These are phyloP conservation scores for Pangasius djambal DNA, from an alignment of 2,797 vertebrate genomes.

Conservation along the genomic window DNA sequence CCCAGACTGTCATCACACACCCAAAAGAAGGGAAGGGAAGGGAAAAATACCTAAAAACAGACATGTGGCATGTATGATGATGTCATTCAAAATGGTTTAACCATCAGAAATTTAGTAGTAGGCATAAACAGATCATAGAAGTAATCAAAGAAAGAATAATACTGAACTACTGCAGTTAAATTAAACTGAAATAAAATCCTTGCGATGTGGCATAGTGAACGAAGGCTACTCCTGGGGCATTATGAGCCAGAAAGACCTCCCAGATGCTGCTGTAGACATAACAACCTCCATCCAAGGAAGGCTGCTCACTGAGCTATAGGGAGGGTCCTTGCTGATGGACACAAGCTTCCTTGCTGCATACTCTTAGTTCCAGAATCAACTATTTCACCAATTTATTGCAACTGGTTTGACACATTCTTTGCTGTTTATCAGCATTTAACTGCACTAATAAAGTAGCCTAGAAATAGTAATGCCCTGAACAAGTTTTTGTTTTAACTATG, in stretches of 20 bases:
- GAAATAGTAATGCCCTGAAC: background rate
- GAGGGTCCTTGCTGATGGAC: background rate
- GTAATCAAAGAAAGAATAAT: background rate
- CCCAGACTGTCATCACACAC: background rate
- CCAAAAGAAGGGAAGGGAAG: constrained; percentile 10
- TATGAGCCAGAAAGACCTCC: background rate
- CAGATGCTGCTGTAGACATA: constrained; percentile 2
- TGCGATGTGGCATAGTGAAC: background rate
- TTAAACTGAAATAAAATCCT: background rate
- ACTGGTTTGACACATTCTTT: background rate
- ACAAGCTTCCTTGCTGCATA: background rate
- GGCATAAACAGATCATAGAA: background rate
- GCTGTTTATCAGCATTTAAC: background rate
- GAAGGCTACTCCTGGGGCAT: background rate
- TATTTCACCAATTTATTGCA: background rate
- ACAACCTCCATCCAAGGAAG: background rate
- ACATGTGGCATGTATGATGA: constrained; percentile 39
- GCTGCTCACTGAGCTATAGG: background rate
- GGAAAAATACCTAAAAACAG: constrained; percentile 31
- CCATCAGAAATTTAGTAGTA: constrained; percentile 45
- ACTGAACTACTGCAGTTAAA: background rate
- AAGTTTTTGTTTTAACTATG: background rate
- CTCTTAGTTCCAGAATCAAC: background rate
- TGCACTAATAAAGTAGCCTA: background rate
- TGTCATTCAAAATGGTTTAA: constrained; percentile 57